A percentile compares a stretch with the other conserved stretches of the same genome.
Evolutionary conservation across 1,140 invertebrate species (phyloP).

Genomic region (Physella acuta): DNA sequence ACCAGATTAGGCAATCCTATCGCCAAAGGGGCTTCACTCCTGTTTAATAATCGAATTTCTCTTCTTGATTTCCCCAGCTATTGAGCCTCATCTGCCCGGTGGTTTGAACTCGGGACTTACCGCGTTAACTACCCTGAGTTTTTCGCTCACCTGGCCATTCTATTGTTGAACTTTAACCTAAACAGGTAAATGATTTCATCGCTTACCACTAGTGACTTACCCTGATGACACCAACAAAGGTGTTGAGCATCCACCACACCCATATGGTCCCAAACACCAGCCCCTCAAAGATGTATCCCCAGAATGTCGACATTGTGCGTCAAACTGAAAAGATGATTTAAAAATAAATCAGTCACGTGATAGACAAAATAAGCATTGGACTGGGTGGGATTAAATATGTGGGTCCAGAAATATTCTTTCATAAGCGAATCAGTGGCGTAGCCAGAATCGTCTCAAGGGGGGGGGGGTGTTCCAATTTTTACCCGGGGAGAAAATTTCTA

Average conservation of each 20-base stretch:
- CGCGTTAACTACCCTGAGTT: not conserved
- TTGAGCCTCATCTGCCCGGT: too few species aligned
- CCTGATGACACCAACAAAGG: conserved; percentile 10
- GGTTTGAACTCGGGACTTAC: not conserved
- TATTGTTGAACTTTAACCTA: not conserved
- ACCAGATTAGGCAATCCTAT: not conserved
- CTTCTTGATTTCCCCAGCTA: not conserved
- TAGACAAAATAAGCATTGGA: too few species aligned
- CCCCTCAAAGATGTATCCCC: conserved; percentile 19
- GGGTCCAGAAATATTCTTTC: too few species aligned
- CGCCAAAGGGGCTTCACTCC: not conserved
- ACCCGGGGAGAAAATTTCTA: too few species aligned
- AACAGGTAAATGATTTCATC: not conserved
- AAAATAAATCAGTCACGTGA: too few species aligned
- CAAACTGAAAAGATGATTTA: not conserved
- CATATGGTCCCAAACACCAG: not conserved
- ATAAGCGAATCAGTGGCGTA: too few species aligned
- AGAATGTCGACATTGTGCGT: conserved; percentile 19
- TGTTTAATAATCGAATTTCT: not conserved
- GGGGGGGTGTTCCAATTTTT: too few species aligned
- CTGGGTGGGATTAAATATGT: too few species aligned
- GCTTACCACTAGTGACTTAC: not conserved
- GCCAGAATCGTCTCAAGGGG: too few species aligned
- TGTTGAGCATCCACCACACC: conserved; percentile 20
- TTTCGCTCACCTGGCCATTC: not conserved